A percentile compares a stretch with the other conserved stretches of the same genome.
These are phyloP conservation scores for Cyrtorhinus lividipennis DNA, from an alignment of 1,140 invertebrate species.

Conservation along the genomic window DNA sequence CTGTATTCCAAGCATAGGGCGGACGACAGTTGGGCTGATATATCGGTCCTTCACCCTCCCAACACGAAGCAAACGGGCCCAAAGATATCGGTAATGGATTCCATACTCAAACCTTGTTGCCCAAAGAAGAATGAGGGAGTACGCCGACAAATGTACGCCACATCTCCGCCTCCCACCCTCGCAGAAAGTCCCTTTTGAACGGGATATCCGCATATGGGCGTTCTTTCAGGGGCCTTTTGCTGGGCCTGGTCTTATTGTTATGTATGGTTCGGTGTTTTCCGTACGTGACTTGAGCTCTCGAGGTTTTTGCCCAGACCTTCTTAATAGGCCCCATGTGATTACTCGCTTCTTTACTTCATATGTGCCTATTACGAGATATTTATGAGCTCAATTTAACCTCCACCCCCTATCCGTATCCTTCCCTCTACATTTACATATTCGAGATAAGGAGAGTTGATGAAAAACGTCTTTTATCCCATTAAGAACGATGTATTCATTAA, in stretches of 20 bases:
- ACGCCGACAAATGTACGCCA: background rate
- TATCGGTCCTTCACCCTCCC: background rate
- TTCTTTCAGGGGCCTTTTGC: background rate
- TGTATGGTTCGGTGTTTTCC: background rate
- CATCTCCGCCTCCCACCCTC: background rate
- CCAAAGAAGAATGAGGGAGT: background rate
- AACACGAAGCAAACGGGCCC: background rate
- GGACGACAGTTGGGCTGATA: slow-evolving; percentile 7
- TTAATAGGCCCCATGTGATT: slow-evolving; percentile 1
- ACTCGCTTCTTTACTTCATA: background rate
- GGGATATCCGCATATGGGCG: background rate
- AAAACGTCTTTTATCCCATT: slow-evolving; percentile 1
- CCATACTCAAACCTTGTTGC: background rate
- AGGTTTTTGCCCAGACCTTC: background rate
- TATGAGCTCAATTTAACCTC: background rate
- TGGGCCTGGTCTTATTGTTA: background rate
- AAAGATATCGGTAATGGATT: slow-evolving; percentile 10
- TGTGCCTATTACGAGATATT: background rate
- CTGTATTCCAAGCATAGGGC: slow-evolving; percentile 5
- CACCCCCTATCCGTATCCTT: background rate
- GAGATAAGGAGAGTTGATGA: background rate
- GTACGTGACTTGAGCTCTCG: background rate
- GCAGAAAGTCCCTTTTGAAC: too few relatives aligned
- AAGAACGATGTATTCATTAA: background rate
- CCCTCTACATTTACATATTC: background rate